These are phyloP conservation scores for Cactoblastis cactorum DNA, from an alignment of 2,888 invertebrate species.

Conservation along the genomic window DNA sequence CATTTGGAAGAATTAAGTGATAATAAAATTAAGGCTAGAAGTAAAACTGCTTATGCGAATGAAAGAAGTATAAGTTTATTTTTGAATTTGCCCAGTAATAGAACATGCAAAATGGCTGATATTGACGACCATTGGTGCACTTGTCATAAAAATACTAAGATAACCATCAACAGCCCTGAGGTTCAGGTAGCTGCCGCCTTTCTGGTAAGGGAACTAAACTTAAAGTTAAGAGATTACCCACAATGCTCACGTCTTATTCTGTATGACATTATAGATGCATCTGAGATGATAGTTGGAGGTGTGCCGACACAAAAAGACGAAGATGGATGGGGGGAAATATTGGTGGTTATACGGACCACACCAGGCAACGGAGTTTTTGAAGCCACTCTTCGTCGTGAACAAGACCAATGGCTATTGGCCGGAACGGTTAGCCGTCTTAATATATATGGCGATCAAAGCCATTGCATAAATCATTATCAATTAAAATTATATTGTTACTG, in stretches of 20 bases:
- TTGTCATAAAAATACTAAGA: slow-evolving; percentile 83
- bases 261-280: slow-evolving; percentile 82
- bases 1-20: slow-evolving; percentile 67
- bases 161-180: slow-evolving; percentile 71
- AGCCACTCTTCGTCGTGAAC: slow-evolving; percentile 82
- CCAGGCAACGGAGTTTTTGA: slow-evolving; percentile 89
- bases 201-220: slow-evolving; percentile 83
- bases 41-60: slow-evolving; percentile 46
- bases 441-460: slow-evolving; percentile 89
- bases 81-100: slow-evolving; percentile 82
- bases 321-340: slow-evolving; percentile 79
- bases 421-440: slow-evolving; percentile 89
- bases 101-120: slow-evolving; percentile 88
- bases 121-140: slow-evolving; percentile 94
- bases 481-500: slow-evolving; percentile 90
- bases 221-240: slow-evolving; percentile 76
- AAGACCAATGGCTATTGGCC: slow-evolving; percentile 66
- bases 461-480: slow-evolving; percentile 85
- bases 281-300: slow-evolving; percentile 76
- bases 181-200: slow-evolving; percentile 80
- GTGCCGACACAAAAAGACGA: slow-evolving; percentile 51
- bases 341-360: slow-evolving; percentile 80
- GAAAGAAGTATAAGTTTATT: slow-evolving; percentile 88
- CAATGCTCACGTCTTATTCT: slow-evolving; percentile 84
- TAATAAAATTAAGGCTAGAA: slow-evolving; percentile 53